Evolutionary conservation across 30 jellyfish, hydroid and myxozoan species (phyloP).

Genomic region (Hydractinia symbiolongicarpus): DNA sequence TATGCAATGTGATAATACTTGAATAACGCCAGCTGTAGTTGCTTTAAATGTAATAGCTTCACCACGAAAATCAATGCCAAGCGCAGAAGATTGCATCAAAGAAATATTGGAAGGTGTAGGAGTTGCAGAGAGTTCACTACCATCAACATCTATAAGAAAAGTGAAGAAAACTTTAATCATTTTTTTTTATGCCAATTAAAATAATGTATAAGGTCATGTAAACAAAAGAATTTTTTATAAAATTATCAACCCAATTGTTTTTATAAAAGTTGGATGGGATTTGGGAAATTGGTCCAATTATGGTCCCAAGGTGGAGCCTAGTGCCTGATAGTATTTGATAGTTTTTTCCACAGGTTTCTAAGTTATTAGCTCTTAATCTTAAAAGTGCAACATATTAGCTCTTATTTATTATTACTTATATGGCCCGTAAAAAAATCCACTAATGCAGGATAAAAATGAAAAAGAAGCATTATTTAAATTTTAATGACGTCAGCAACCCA

Average conservation of each 20-base stretch:
- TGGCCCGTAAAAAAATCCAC: too few relatives aligned
- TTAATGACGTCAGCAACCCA: too few relatives aligned
- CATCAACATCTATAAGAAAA: background rate
- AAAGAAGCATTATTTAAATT: too few relatives aligned
- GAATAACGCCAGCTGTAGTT: conserved; percentile 91
- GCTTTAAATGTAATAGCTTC: conserved; percentile 97
- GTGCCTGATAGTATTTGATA: too few relatives aligned
- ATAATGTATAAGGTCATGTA: background rate
- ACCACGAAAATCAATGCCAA: conserved; percentile 88
- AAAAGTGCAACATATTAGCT: too few relatives aligned
- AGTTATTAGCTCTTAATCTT: too few relatives aligned
- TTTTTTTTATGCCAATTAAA: background rate
- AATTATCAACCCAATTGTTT: background rate
- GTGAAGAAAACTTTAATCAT: background rate
- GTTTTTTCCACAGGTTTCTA: too few relatives aligned
- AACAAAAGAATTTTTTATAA: background rate
- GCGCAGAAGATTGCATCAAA: conserved; percentile 24
- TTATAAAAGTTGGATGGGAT: background rate
- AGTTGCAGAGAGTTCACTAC: conserved; percentile 68
- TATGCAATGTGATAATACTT: conserved; percentile 85
- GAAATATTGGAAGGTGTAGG: conserved; percentile 64
- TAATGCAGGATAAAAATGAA: too few relatives aligned
- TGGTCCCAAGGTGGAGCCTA: too few relatives aligned
- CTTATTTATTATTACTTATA: too few relatives aligned
- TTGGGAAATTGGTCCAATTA: too few relatives aligned